Evolutionary conservation across 2,113 vertebrate genomes (phyloP).

Genomic region (Neolamprologus cancellatus): DNA sequence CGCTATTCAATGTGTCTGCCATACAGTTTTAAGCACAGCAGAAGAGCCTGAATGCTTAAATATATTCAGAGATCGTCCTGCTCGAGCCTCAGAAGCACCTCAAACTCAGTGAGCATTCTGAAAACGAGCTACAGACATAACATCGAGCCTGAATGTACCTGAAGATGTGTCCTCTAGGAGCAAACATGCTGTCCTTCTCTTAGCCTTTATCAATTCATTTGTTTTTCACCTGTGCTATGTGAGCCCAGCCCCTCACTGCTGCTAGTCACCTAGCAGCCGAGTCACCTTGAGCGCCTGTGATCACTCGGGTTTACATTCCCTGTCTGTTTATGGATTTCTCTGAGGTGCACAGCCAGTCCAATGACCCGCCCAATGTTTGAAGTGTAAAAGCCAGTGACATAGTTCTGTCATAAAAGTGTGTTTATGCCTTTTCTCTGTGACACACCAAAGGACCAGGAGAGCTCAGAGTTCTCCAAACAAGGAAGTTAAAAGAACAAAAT

Average conservation of each 20-base stretch:
- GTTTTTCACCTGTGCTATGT: neutral
- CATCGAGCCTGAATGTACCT: neutral
- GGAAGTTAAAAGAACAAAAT: neutral
- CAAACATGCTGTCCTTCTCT: neutral
- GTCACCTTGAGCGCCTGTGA: neutral
- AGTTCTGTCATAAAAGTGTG: neutral
- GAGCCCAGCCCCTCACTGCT: neutral
- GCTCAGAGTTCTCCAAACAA: neutral
- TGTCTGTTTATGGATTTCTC: neutral
- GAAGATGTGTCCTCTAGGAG: neutral
- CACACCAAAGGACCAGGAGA: neutral
- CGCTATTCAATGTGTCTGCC: rapidly evolving
- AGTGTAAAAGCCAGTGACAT: neutral
- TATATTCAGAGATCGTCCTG: neutral
- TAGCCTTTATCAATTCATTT: neutral
- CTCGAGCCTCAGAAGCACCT: neutral
- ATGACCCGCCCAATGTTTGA: neutral
- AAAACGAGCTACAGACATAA: neutral
- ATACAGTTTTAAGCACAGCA: neutral
- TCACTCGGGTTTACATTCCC: neutral
- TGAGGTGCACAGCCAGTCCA: neutral
- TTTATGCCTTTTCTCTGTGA: neutral
- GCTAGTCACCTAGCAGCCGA: neutral
- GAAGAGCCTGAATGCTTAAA: neutral
- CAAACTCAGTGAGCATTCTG: neutral